Conservation (phyloP, 1,140 invertebrate genomes). For the Listronotus bonariensis region DNA sequence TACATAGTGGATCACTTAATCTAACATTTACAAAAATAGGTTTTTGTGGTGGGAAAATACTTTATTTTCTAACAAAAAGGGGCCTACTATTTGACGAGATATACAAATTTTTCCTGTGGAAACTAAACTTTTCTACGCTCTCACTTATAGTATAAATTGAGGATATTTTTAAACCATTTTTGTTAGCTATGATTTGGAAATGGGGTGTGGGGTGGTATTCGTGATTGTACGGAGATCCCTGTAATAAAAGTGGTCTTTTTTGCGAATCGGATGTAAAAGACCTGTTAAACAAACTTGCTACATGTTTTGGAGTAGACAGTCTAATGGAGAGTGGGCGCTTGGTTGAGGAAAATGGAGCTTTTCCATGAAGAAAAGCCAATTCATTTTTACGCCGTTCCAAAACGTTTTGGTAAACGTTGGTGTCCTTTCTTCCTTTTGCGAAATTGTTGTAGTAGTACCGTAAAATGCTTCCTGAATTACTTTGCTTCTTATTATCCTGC, state of each 20-base stretch:
- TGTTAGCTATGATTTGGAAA: constrained; percentile 60
- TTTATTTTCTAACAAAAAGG: constrained; percentile 54
- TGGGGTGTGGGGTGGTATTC: constrained; percentile 50
- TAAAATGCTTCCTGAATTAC: constrained; percentile 41
- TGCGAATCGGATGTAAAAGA: constrained; percentile 52
- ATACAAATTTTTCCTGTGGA: constrained; percentile 53
- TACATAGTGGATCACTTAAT: neutral
- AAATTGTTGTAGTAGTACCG: constrained; percentile 58
- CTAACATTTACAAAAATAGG: constrained; percentile 53
- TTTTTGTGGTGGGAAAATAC: constrained; percentile 33
- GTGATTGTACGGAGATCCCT: constrained; percentile 39
- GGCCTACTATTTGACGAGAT: constrained; percentile 55
- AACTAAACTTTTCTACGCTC: constrained; percentile 52
- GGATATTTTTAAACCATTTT: constrained; percentile 59
- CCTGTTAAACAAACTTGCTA: constrained; percentile 48
- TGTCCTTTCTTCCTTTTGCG: constrained; percentile 53
- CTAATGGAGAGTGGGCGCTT: constrained; percentile 57
- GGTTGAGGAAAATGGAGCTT: constrained; percentile 59
- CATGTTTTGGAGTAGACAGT: constrained; percentile 53
- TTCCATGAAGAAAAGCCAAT: constrained; percentile 55
- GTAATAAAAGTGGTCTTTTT: constrained; percentile 51
- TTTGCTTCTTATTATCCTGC: constrained; percentile 43
- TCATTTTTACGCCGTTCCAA: constrained; percentile 54
- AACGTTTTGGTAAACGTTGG: constrained; percentile 48
- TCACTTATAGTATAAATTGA: constrained; percentile 57